Evolutionary conservation across 2,113 vertebrate genomes (phyloP).

Genomic region (Cavia porcellus): DNA sequence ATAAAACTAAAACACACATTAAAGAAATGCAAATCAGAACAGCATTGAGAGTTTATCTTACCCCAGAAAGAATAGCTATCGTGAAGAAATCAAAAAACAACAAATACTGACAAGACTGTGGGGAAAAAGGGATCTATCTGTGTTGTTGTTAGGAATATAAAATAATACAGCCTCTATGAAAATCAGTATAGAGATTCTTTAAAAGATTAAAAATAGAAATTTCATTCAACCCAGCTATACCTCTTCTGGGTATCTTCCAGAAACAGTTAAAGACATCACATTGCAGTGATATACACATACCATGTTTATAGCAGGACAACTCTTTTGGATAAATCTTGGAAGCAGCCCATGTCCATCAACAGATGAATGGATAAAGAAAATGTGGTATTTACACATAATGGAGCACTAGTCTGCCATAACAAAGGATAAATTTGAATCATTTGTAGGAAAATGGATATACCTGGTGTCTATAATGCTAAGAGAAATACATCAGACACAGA

Average conservation of each 20-base stretch:
- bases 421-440: neutral
- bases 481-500: neutral
- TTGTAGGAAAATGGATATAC: neutral
- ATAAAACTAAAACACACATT: neutral
- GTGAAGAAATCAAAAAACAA: neutral
- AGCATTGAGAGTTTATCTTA: neutral
- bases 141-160: neutral
- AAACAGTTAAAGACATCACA: neutral
- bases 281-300: neutral
- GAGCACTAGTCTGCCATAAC: neutral
- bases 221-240: neutral
- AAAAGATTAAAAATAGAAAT: neutral
- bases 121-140: neutral
- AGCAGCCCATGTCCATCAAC: neutral
- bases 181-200: neutral
- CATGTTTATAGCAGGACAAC: neutral
- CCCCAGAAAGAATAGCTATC: neutral
- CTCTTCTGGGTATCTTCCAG: neutral
- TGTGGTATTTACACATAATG: neutral
- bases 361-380: neutral
- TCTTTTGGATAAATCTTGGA: neutral
- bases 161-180: neutral
- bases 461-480: neutral
- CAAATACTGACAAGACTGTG: neutral
- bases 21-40: neutral